Base-by-base conservation (phyloP, 2,888 invertebrate species). In the Geophilus truncorum region DNA sequence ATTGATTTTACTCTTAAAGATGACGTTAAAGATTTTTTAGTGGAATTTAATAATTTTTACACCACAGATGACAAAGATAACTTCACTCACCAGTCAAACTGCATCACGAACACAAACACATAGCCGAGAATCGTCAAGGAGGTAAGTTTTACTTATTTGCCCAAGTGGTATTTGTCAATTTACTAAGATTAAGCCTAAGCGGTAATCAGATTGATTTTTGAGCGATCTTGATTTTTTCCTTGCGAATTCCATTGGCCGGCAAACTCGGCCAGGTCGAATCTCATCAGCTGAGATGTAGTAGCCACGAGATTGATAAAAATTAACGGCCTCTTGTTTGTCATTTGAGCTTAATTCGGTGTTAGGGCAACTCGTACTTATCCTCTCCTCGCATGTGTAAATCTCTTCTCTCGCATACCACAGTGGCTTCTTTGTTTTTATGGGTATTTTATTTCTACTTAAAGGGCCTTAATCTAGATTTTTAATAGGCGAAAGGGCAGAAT, bases 1-100 rank as follows among this genome's bases (percentile, higher is more conserved):
- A 70, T 70, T 70, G 70, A 70, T 70, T 70, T 70, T 70, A 70
- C 70, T 25, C 70, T 70, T 70, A 70, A 25, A 70, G 70, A 70
- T 70, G 70, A 70, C 70, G 70, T 70, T 70, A 70, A 70, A 70
- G 70, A 28, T 70, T 70, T 51, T 70, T 70, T 25, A 70, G 70
- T 4, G 70, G 70, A 70, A 70, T 70, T 70, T 70, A 70, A 70
- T 70, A 70, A 70, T 70, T 25, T 70, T 23, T 70, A 70, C 10
- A 10, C 25, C 70, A 70, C 51, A 15, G 21, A 70, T 70, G 70
- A 28, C 28, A 70, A n/a, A 25, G 12, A 70, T 70, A 70, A 70
- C n/a, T 70, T 28, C 4, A 25, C 70, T 10, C 0, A 15, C 28
- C 23, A 70, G 25, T 28, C 28, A 10, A 70, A 28, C 4, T 10